Conservation (phyloP, 2,113 vertebrate species). For the Pangasianodon hypophthalmus region DNA sequence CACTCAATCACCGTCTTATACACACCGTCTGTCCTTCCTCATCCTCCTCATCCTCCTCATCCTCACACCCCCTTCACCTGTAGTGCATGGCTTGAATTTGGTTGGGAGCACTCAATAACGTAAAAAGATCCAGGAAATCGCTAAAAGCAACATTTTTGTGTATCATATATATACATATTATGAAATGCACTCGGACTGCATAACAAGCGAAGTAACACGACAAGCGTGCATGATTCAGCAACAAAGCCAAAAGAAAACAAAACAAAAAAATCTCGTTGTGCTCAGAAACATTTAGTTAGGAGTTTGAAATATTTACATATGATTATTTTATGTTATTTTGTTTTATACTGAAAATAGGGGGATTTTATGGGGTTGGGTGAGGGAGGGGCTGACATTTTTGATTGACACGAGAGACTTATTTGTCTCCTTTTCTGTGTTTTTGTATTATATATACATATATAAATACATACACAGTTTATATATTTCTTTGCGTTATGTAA, state of each 20-base stretch:
- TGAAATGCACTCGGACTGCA: background rate
- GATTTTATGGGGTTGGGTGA: background rate
- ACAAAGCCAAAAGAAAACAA: conserved; percentile 12
- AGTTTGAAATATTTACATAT: conserved; percentile 22
- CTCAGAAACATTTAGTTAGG: conserved; percentile 18
- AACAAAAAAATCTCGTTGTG: background rate
- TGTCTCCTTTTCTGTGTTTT: conserved; percentile 73
- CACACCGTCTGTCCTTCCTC: conserved; percentile 1
- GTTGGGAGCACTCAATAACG: conserved; percentile 78
- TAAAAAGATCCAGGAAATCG: conserved; percentile 1
- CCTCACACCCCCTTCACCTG: conserved; percentile 52
- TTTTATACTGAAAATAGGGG: conserved; percentile 62
- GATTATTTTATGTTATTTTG: conserved; percentile 62
- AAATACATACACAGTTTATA: conserved; percentile 78
- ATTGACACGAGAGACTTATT: conserved; percentile 65
- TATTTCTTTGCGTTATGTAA: conserved; percentile 74
- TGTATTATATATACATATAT: conserved; percentile 79
- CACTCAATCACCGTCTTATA: conserved; percentile 27
- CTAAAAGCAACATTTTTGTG: background rate
- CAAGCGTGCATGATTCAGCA: conserved; percentile 25
- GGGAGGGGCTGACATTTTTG: conserved; percentile 43
- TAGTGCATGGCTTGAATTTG: conserved; percentile 94
- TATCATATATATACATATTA: background rate
- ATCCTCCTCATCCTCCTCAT: conserved; percentile 59
- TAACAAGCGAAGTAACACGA: background rate